These are phyloP conservation scores for Chrysomallon squamiferum DNA, from an alignment of 1,140 invertebrate genomes.

Conservation along the genomic window DNA sequence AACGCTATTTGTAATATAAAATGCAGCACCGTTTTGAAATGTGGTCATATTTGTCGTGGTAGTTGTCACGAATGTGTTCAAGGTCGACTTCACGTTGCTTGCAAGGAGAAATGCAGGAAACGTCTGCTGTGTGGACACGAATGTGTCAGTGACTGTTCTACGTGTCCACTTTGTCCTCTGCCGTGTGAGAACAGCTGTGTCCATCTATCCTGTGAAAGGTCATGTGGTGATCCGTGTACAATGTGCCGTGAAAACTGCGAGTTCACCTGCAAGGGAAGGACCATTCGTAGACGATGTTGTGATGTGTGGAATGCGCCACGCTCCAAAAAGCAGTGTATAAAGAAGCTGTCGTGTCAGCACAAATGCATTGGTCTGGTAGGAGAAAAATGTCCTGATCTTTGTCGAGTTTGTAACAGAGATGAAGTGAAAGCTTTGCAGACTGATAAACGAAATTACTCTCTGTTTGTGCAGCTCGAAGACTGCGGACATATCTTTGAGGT, in stretches of 20 bases:
- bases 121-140: conserved; percentile 37
- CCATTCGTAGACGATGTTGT: conserved; percentile 38
- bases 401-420: conserved; percentile 36
- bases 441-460: conserved; percentile 14
- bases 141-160: conserved; percentile 21
- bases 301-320: neutral
- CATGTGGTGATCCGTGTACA: conserved; percentile 69
- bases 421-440: conserved; percentile 67
- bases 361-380: conserved; percentile 68
- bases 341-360: neutral
- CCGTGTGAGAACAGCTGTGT: conserved; percentile 67
- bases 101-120: conserved; percentile 3
- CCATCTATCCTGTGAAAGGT: conserved; percentile 63
- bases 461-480: conserved; percentile 13
- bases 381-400: conserved; percentile 66
- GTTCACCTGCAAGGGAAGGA: conserved; percentile 67
- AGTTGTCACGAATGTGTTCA: conserved; percentile 63
- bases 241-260: conserved; percentile 65
- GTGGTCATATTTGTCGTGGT: conserved; percentile 26
- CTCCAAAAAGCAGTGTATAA: neutral
- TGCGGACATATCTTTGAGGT: conserved; percentile 18
- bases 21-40: conserved; percentile 11
- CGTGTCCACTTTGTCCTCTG: conserved; percentile 69
- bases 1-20: neutral
- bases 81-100: conserved; percentile 68